Evolutionary conservation across 1,140 invertebrate genomes (phyloP).

Genomic region (Nephila pilipes): DNA sequence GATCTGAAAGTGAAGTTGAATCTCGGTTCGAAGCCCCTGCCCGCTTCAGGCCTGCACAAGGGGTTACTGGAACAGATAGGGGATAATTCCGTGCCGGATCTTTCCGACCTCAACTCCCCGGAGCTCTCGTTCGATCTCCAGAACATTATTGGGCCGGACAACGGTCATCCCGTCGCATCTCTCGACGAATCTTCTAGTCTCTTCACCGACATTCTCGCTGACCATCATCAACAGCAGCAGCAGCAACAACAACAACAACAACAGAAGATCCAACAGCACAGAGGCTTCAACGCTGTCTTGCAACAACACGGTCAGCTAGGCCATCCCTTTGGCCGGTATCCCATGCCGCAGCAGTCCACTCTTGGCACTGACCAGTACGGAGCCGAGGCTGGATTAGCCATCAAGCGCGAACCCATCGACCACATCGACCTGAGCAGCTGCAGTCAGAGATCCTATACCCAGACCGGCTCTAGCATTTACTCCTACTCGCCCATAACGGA

Average conservation of each 20-base stretch:
- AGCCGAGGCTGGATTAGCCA: constrained; percentile 73
- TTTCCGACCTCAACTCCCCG: constrained; percentile 78
- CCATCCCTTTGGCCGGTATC: constrained; percentile 4
- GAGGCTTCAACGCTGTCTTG: background rate
- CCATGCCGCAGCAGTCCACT: constrained; percentile 78
- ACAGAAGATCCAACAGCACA: background rate
- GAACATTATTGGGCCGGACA: constrained; percentile 77
- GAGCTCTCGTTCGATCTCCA: constrained; percentile 79
- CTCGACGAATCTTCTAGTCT: constrained; percentile 68
- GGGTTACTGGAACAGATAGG: constrained; percentile 29
- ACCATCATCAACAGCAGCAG: constrained; percentile 69
- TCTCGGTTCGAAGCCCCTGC: background rate
- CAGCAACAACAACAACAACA: constrained; percentile 56
- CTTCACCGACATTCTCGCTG: constrained; percentile 61
- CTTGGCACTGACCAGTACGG: constrained; percentile 77
- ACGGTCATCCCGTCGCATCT: constrained; percentile 37
- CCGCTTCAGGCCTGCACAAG: background rate
- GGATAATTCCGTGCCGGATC: constrained; percentile 66
- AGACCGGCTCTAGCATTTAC: constrained; percentile 70
- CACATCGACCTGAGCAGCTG: constrained; percentile 77
- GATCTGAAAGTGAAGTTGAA: constrained; percentile 42
- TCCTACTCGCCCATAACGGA: constrained; percentile 72
- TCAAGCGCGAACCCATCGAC: constrained; percentile 78
- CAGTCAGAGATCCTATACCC: constrained; percentile 65
- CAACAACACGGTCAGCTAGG: constrained; percentile 6